Conservation (phyloP, 2,797 vertebrate genomes). For the Vireo griseus region DNA sequence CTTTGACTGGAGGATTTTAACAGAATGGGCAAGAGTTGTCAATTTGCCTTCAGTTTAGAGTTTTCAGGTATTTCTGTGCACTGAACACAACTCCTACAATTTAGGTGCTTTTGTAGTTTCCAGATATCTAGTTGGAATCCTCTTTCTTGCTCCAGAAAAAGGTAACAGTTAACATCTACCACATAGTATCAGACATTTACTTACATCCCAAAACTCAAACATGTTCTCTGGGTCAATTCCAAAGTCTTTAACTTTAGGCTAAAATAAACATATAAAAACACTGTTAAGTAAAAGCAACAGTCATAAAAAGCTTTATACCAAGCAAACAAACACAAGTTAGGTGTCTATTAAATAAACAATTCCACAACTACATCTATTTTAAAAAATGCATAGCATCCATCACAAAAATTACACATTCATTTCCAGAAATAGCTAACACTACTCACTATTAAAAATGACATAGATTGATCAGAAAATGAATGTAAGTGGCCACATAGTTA, state of each 20-base stretch:
- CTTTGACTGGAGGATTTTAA: not conserved
- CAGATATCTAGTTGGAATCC: not conserved
- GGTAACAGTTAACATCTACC: not conserved
- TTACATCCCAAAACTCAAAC: constrained; percentile 99
- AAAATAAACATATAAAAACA: not conserved
- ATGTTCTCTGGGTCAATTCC: constrained; percentile 95
- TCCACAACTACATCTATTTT: not conserved
- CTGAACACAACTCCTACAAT: not conserved
- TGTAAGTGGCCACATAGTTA: not conserved
- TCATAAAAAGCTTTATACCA: not conserved
- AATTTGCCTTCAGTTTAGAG: not conserved
- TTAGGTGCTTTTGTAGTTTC: not conserved
- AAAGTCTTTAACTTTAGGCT: constrained; percentile 95
- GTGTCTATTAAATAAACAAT: not conserved
- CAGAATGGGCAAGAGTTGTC: not conserved
- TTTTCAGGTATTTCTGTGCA: not conserved
- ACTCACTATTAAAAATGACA: not conserved
- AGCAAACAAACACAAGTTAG: not conserved
- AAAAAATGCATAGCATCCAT: not conserved
- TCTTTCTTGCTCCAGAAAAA: not conserved
- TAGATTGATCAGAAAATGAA: not conserved
- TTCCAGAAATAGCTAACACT: not conserved
- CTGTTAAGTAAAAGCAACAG: not conserved
- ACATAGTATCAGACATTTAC: constrained; percentile 64
- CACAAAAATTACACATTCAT: not conserved